A percentile compares a stretch with the other conserved stretches of the same genome.
Conservation (phyloP, 2,113 vertebrate species). For the Hippocampus zosterae region DNA sequence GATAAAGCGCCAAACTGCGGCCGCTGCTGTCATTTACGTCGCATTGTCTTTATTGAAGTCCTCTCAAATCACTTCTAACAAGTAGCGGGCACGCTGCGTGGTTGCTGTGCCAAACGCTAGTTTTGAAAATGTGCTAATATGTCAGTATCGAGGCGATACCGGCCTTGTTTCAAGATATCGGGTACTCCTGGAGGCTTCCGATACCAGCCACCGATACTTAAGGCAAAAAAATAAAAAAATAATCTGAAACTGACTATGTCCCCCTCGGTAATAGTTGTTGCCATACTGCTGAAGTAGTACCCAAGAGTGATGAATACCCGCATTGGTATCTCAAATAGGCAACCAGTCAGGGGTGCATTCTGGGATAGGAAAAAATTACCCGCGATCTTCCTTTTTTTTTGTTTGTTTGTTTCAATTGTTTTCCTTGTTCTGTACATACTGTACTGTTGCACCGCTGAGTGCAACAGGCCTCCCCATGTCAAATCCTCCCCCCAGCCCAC, state of each 20-base stretch:
- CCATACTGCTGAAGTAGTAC: no score
- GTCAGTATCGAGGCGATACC: not conserved
- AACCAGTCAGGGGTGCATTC: no score
- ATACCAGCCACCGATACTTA: no score
- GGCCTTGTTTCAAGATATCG: no score
- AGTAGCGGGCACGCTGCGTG: not conserved
- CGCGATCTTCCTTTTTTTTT: not conserved
- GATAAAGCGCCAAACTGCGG: constrained; percentile 22
- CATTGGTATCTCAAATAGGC: no score
- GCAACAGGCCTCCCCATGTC: constrained; percentile 53
- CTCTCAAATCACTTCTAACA: constrained; percentile 15
- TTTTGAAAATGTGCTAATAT: not conserved
- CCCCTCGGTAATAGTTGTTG: no score
- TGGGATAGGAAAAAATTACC: no score
- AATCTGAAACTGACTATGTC: no score
- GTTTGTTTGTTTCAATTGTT: not conserved
- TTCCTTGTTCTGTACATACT: constrained; percentile 23
- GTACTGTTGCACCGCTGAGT: constrained; percentile 55
- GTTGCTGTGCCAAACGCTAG: not conserved
- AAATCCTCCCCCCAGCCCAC: constrained; percentile 42
- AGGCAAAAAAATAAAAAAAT: no score
- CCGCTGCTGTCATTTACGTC: constrained; percentile 10
- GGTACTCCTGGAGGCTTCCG: no score
- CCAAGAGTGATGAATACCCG: no score
- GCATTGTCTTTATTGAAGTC: constrained; percentile 1